Conservation (phyloP, 1,140 invertebrate species). For the Drosophila truncata region DNA sequence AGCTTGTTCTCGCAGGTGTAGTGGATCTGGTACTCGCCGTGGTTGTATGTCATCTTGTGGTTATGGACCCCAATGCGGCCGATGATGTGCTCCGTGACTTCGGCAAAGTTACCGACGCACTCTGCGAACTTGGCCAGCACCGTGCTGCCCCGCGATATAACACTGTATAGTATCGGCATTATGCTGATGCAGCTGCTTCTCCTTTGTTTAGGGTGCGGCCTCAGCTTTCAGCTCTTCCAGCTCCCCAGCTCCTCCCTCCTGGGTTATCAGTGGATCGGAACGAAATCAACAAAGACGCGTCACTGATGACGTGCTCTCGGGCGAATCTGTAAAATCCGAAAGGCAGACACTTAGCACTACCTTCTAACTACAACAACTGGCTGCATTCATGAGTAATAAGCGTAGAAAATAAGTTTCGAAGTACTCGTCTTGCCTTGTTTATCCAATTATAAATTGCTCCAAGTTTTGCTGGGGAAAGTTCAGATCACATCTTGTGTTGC, state of each 20-base stretch:
- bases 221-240: slow-evolving; percentile 1
- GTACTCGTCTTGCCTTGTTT: slow-evolving; percentile 23
- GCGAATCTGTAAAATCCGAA: slow-evolving; percentile 6
- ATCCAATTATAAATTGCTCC: slow-evolving; percentile 18
- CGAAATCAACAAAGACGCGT: slow-evolving; percentile 14
- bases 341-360: not conserved
- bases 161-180: slow-evolving; percentile 96
- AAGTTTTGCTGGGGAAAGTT: not conserved
- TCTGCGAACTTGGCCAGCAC: slow-evolving; percentile 95
- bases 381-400: slow-evolving; percentile 16
- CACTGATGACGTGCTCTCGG: slow-evolving; percentile 19
- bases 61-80: slow-evolving; percentile 93
- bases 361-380: not conserved
- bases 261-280: slow-evolving; percentile 25
- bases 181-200: slow-evolving; percentile 40
- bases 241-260: slow-evolving; percentile 6
- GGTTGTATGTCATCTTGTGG: slow-evolving; percentile 96
- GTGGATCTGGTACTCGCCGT: slow-evolving; percentile 96
- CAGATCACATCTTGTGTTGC: slow-evolving; percentile 19
- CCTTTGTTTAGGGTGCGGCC: slow-evolving; percentile 30
- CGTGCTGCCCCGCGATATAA: slow-evolving; percentile 94
- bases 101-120: slow-evolving; percentile 96
- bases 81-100: slow-evolving; percentile 96
- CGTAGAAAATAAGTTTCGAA: not conserved
- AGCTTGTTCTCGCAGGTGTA: slow-evolving; percentile 95